phyloP scores from a whole-genome alignment of 1,140 invertebrate species.

The Cheumatopsyche charites region DNA sequence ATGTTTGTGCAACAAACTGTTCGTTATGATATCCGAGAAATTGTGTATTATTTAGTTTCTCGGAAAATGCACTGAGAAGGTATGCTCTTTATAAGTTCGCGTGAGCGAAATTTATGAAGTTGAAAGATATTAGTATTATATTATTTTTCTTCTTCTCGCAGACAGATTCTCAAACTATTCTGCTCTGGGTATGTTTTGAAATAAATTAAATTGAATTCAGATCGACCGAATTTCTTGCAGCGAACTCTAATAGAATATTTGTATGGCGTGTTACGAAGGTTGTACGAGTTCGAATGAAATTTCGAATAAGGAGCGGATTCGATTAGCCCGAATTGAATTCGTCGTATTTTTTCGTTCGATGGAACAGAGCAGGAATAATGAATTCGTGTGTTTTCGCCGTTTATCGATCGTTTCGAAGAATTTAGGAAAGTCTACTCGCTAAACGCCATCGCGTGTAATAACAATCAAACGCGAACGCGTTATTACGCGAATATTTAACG shows the following conservation, averaged over 20 bases:
- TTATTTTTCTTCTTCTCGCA: background rate
- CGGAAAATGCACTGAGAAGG: background rate
- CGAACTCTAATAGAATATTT: too few relatives aligned
- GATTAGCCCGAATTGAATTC: too few relatives aligned
- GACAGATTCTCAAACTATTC: too few relatives aligned
- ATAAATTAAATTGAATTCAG: too few relatives aligned
- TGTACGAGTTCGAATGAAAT: too few relatives aligned
- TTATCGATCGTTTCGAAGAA: background rate
- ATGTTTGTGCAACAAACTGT: background rate
- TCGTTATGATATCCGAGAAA: background rate
- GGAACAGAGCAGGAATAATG: too few relatives aligned
- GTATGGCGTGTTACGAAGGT: too few relatives aligned
- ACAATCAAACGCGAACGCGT: constrained; percentile 17
- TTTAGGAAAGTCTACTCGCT: background rate
- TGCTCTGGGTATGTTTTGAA: too few relatives aligned
- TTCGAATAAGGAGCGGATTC: too few relatives aligned
- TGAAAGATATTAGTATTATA: constrained; percentile 2
- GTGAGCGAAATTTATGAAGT: constrained; percentile 21
- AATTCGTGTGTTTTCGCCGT: background rate
- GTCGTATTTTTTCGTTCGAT: too few relatives aligned
- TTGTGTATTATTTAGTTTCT: background rate
- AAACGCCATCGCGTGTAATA: constrained; percentile 14
- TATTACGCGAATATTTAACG: constrained; percentile 4
- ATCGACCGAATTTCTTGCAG: too few relatives aligned
- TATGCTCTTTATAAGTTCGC: constrained; percentile 1